These are phyloP conservation scores for Drosophila tani DNA, from an alignment of 1,140 invertebrate genomes.

Conservation along the genomic window DNA sequence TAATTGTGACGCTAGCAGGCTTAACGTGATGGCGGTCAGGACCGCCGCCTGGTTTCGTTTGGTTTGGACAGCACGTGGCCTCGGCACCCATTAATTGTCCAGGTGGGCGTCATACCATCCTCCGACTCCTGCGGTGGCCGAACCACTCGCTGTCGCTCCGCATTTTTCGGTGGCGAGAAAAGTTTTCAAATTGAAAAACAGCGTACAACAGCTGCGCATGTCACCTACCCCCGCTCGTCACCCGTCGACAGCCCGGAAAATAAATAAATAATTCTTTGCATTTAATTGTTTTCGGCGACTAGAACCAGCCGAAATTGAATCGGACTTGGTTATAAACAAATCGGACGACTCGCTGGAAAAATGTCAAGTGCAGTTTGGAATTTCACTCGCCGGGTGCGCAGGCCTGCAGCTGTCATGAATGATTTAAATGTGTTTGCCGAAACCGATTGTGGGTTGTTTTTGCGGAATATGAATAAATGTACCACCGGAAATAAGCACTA, in stretches of 20 bases:
- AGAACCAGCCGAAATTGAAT: constrained; percentile 25
- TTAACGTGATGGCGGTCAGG: constrained; percentile 55
- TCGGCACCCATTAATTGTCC: constrained; percentile 63
- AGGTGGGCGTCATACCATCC: constrained; percentile 30
- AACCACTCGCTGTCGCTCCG: constrained; percentile 2
- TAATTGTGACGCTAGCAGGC: constrained; percentile 61
- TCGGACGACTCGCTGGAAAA: constrained; percentile 13
- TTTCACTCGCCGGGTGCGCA: not conserved
- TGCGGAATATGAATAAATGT: constrained; percentile 53
- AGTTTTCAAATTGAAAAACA: constrained; percentile 45
- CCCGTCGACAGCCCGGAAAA: constrained; percentile 23
- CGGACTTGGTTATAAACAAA: constrained; percentile 42
- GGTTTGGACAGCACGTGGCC: constrained; percentile 39
- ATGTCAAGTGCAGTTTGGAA: constrained; percentile 45
- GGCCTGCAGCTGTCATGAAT: constrained; percentile 58
- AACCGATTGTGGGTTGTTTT: constrained; percentile 50
- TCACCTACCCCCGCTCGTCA: constrained; percentile 12
- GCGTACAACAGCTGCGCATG: constrained; percentile 40
- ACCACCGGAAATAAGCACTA: constrained; percentile 61
- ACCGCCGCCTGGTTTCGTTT: constrained; percentile 14
- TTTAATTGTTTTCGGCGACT: constrained; percentile 45
- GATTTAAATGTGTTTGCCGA: constrained; percentile 66
- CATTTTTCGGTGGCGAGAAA: constrained; percentile 26
- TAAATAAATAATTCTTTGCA: constrained; percentile 41
- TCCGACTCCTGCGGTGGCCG: constrained; percentile 12